Evolutionary conservation across 1,140 invertebrate species (phyloP).

Genomic region (Aphis gossypii): DNA sequence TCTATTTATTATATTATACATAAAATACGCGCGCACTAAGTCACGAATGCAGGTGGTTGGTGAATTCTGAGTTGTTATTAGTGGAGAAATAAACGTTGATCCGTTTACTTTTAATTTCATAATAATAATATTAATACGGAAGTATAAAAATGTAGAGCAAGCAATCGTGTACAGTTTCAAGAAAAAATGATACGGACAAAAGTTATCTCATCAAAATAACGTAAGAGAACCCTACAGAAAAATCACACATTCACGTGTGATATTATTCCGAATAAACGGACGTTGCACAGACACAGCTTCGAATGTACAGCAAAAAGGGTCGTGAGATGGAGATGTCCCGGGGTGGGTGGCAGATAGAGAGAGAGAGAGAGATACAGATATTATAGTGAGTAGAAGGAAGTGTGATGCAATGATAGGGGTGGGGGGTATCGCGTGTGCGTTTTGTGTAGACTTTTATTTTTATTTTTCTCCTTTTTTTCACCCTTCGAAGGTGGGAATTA

Average conservation of each 20-base stretch:
- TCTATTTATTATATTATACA: neutral
- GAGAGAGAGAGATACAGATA: neutral
- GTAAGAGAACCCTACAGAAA: neutral
- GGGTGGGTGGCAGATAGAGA: neutral
- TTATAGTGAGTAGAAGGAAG: neutral
- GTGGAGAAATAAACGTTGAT: too few relatives aligned
- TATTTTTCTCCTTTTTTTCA: slow-evolving; percentile 42
- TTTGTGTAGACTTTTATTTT: slow-evolving; percentile 27
- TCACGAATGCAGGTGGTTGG: neutral
- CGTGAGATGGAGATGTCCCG: neutral
- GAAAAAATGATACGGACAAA: neutral
- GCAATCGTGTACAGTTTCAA: neutral
- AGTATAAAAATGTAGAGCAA: neutral
- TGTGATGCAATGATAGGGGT: neutral
- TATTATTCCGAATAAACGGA: neutral
- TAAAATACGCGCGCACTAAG: neutral
- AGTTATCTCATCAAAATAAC: neutral
- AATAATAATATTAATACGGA: neutral
- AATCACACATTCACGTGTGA: neutral
- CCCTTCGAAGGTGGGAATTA: slow-evolving; percentile 57
- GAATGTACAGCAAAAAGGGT: neutral
- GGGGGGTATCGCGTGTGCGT: neutral
- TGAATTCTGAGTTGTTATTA: neutral
- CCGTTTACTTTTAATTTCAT: neutral
- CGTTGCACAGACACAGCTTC: neutral